Percentiles rank a stretch among this genome's conserved stretches.
These are phyloP conservation scores for Cladorhizidae sp. DNA, from an alignment of 37 sponge, comb jelly and placozoan species.

Conservation along the genomic window DNA sequence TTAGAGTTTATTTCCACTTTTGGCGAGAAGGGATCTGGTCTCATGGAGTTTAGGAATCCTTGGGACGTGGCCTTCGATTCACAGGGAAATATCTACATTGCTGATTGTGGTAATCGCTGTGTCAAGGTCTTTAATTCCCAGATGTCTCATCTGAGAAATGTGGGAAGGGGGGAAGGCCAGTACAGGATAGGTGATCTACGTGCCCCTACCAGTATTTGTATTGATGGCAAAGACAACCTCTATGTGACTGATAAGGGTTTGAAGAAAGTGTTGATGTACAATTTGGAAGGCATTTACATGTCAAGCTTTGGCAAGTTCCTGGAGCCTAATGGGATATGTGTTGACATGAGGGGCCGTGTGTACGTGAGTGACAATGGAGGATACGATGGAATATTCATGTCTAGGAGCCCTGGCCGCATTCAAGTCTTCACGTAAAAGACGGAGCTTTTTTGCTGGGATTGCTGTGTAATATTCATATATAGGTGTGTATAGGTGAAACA, in stretches of 20 bases:
- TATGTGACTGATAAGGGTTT: slow-evolving; percentile 31
- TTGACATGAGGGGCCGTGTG: not conserved
- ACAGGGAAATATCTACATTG: slow-evolving; percentile 37
- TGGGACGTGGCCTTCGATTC: slow-evolving; percentile 38
- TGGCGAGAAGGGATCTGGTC: slow-evolving; percentile 18
- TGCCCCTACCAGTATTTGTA: slow-evolving; percentile 7
- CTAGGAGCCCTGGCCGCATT: not conserved
- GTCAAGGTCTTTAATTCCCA: slow-evolving; percentile 35
- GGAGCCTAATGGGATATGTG: slow-evolving; percentile 18
- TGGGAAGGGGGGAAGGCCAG: slow-evolving; percentile 3
- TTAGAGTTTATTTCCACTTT: slow-evolving; percentile 1
- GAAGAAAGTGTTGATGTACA: slow-evolving; percentile 20
- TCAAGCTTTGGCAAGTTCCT: not conserved
- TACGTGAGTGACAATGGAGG: slow-evolving; percentile 24
- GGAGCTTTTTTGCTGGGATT: too few species aligned
- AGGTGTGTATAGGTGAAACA: too few species aligned
- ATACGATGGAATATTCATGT: not conserved
- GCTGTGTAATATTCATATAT: too few species aligned
- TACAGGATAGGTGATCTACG: not conserved
- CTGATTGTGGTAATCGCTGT: slow-evolving; percentile 24
- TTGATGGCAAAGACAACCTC: slow-evolving; percentile 18
- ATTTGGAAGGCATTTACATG: slow-evolving; percentile 6
- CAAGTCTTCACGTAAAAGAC: slow-evolving; percentile 18
- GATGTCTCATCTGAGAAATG: not conserved
- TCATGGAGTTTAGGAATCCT: slow-evolving; percentile 16